phyloP scores from a whole-genome alignment of 2,113 vertebrate genomes.

The Sorex araneus region DNA sequence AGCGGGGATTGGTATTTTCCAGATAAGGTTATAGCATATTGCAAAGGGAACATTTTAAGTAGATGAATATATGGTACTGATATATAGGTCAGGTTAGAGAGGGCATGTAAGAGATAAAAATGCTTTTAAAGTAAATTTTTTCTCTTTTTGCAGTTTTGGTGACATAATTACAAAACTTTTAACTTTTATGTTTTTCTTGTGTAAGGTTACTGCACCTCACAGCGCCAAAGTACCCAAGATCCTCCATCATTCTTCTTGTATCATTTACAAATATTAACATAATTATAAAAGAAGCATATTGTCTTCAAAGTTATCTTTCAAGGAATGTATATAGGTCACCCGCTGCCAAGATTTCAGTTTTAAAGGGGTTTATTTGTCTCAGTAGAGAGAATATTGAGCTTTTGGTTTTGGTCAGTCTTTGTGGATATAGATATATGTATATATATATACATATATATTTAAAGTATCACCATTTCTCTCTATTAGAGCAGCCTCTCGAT shows the following conservation, averaged over 20 bases:
- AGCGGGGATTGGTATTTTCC: background rate
- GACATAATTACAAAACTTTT: too few relatives aligned
- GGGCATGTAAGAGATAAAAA: background rate
- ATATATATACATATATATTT: background rate
- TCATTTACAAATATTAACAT: background rate
- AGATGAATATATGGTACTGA: background rate
- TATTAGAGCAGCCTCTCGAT: background rate
- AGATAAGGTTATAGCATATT: background rate
- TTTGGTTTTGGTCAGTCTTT: background rate
- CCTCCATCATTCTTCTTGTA: too few relatives aligned
- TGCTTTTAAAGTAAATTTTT: too few relatives aligned
- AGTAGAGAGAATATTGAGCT: background rate
- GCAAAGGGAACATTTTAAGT: conserved; percentile 26
- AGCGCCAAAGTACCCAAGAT: too few relatives aligned
- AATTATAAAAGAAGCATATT: background rate
- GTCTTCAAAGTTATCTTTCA: conserved; percentile 20
- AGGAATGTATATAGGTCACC: background rate
- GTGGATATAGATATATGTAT: background rate
- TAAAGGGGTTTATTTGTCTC: background rate
- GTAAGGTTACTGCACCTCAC: too few relatives aligned
- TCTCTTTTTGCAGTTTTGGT: too few relatives aligned
- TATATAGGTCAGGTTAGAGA: background rate
- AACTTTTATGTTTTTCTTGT: too few relatives aligned
- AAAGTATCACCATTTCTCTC: conserved; percentile 21
- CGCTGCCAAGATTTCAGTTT: too few relatives aligned